Base-by-base conservation (phyloP, 2,888 invertebrate species). In the Sturmia bella region DNA sequence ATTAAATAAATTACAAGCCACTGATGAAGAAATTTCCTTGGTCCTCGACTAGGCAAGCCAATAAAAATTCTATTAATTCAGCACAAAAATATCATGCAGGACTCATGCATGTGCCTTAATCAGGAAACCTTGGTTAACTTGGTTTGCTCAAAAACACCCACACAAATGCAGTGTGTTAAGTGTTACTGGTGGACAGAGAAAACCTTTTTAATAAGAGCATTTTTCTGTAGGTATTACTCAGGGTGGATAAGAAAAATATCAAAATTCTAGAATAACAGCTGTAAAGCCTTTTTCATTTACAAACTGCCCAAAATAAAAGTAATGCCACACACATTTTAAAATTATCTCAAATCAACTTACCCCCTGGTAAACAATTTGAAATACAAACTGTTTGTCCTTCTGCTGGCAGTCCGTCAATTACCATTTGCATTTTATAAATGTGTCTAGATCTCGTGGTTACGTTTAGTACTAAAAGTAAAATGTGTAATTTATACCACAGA, bases 401-500 rank as follows among this genome's bases (percentile, higher is more conserved):
- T 41, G 41, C 27, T 41, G 1, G 32, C 32, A 6, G 66, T 27
- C 24, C 17, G 1, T 0, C 13, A 57, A 69, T 54, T 19, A n/a
- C 6, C 19, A 39, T 52, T 68, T 45, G 41, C 41, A 68, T 52
- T 68, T 68, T n/a, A n/a, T n/a, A n/a, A n/a, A 32, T 59, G 59
- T 12, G 12, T 19, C 15, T 69, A 19, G 61, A 76, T 75, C 45
- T 69, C 61, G n/a, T 43, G 15, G 75, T 43, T 59, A 59, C 75
- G 59, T n/a, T 32, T 50, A 66, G 50, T 50, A 50, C 66, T 66
- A 50, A 75, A 75, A 17, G 4, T 45, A 19, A 59, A 68, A 59
- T 19, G n/a, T 37, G 73, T 48, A 76, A 76, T 68, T 39, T 15
- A 76, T 68, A 69, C 61, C 76, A 45, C 68, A 54, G 68, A 69